Percentiles rank a stretch among this genome's conserved stretches.
These are phyloP conservation scores for Spisula subtruncata DNA, from an alignment of 2,888 invertebrate species.

Conservation along the genomic window DNA sequence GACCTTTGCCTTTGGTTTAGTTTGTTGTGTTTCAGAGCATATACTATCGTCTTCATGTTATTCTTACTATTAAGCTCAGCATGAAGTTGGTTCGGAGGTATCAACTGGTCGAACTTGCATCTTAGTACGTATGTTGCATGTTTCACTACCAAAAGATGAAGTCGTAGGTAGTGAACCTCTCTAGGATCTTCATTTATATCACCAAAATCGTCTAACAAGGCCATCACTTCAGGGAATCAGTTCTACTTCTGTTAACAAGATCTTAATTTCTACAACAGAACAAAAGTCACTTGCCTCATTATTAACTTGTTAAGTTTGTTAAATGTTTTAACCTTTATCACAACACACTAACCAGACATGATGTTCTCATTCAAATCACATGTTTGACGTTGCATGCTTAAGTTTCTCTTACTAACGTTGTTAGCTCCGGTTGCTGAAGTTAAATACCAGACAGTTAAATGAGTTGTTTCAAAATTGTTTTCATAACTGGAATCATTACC, in stretches of 20 bases:
- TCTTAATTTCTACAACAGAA: too few species aligned
- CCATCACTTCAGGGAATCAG: neutral
- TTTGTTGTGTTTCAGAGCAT: neutral
- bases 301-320: too few species aligned
- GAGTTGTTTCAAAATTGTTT: too few species aligned
- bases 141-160: constrained; percentile 15
- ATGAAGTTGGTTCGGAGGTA: neutral
- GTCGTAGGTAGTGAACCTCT: constrained; percentile 29
- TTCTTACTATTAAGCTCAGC: neutral
- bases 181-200: neutral
- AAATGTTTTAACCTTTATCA: too few species aligned
- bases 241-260: neutral
- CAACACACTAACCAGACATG: too few species aligned
- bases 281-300: too few species aligned
- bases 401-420: too few species aligned
- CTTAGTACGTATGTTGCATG: constrained; percentile 2
- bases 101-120: neutral
- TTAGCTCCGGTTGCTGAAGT: too few species aligned
- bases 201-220: neutral
- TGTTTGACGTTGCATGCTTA: too few species aligned
- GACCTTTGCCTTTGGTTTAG: neutral
- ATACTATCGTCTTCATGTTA: neutral
- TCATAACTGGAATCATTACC: too few species aligned
- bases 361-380: too few species aligned
- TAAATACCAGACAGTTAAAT: too few species aligned